These are phyloP conservation scores for Monopterus albus DNA, from an alignment of 2,113 vertebrate genomes.

Conservation along the genomic window DNA sequence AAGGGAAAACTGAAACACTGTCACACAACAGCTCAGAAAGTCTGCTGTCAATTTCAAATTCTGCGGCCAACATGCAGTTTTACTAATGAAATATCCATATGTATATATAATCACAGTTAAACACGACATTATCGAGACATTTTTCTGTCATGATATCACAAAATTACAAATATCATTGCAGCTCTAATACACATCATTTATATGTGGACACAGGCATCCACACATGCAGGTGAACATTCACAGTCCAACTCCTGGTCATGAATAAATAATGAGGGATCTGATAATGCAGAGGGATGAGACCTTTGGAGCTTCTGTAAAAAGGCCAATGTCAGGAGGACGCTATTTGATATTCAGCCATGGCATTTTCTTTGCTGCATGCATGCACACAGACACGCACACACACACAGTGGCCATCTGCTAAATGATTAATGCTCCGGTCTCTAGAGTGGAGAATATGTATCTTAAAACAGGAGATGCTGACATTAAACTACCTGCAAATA, in stretches of 20 bases:
- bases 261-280: constrained; percentile 62
- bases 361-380: constrained; percentile 54
- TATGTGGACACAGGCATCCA: not conserved
- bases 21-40: no score
- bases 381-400: constrained; percentile 22
- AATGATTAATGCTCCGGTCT: constrained; percentile 73
- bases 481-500: constrained; percentile 41
- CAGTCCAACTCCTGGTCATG: constrained; percentile 38
- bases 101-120: no score
- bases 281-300: constrained; percentile 61
- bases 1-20: no score
- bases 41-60: no score
- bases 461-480: constrained; percentile 42
- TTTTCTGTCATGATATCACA: no score
- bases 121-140: no score
- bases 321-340: constrained; percentile 65
- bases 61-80: no score
- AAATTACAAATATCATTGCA: no score
- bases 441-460: constrained; percentile 55
- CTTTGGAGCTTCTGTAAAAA: constrained; percentile 68
- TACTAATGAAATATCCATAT: no score
- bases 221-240: not conserved
- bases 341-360: constrained; percentile 72
- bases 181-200: no score
- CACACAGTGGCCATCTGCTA: constrained; percentile 64